Conservation (phyloP, 1,140 invertebrate species). For the Neuroterus valhalla region DNA sequence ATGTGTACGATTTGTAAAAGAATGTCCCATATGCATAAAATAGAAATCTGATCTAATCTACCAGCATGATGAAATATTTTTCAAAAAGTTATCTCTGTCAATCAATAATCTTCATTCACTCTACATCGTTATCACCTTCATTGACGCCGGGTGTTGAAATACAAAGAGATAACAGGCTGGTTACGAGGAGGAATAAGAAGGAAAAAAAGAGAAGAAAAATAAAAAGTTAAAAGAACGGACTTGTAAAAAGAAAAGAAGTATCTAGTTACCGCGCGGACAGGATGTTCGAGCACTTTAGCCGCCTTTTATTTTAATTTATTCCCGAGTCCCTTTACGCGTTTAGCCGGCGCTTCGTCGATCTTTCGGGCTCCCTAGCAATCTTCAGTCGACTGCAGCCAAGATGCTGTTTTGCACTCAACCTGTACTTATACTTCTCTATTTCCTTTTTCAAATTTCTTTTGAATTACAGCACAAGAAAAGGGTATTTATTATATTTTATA, state of each 20-base stretch:
- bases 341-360: conserved; percentile 5
- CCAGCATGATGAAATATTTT: not conserved
- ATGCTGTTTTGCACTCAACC: not conserved
- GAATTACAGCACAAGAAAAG: too few relatives aligned
- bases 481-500: too few relatives aligned
- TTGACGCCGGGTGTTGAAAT: conserved; percentile 22
- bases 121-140: not conserved
- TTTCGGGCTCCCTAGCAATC: conserved; percentile 13
- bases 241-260: conserved; percentile 50
- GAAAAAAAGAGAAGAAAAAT: conserved; percentile 49
- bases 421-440: not conserved
- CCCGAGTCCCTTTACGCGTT: conserved; percentile 48
- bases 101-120: conserved; percentile 6
- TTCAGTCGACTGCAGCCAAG: conserved; percentile 2
- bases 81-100: not conserved
- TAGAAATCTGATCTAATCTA: too few relatives aligned
- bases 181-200: conserved; percentile 48
- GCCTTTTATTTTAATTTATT: conserved; percentile 57
- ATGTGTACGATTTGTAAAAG: too few relatives aligned
- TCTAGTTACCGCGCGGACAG: conserved; percentile 60
- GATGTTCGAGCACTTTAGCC: conserved; percentile 52
- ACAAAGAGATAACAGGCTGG: conserved; percentile 32
- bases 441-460: not conserved
- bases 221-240: conserved; percentile 48
- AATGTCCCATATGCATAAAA: too few relatives aligned